phyloP scores from a whole-genome alignment of 2,797 vertebrate species.

The Geotrypetes seraphini region DNA sequence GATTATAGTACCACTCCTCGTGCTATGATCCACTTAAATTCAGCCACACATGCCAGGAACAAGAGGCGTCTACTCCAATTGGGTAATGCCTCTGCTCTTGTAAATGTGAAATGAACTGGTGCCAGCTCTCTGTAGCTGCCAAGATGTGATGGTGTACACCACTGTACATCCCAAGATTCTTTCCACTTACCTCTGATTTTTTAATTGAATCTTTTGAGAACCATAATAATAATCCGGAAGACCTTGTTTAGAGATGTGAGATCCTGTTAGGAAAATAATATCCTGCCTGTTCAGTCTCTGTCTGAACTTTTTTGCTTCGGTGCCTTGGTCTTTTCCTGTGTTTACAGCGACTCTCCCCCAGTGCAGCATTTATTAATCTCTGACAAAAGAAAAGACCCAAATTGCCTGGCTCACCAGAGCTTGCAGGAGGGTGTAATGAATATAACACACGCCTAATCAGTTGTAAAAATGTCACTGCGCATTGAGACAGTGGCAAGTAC shows the following conservation, averaged over 20 bases:
- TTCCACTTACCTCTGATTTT: too few species aligned
- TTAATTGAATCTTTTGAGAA: slow-evolving; percentile 23
- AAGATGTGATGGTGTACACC: too few species aligned
- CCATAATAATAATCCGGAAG: not conserved
- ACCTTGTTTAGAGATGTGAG: slow-evolving; percentile 16
- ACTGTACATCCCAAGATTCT: too few species aligned
- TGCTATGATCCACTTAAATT: too few species aligned
- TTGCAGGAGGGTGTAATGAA: slow-evolving; percentile 15
- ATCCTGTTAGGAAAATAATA: slow-evolving; percentile 39
- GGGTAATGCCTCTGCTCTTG: too few species aligned
- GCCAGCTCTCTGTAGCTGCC: too few species aligned
- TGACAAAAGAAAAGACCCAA: not conserved
- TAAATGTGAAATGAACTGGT: too few species aligned
- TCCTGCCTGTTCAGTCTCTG: slow-evolving; percentile 16
- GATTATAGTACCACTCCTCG: too few species aligned
- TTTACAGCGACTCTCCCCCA: slow-evolving; percentile 31
- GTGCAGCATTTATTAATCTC: slow-evolving; percentile 27
- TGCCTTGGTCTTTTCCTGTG: slow-evolving; percentile 41
- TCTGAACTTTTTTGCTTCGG: slow-evolving; percentile 15
- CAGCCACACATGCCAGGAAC: too few species aligned
- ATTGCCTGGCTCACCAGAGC: slow-evolving; percentile 14
- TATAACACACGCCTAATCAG: slow-evolving; percentile 9
- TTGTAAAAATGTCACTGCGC: slow-evolving; percentile 14
- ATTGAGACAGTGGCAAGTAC: slow-evolving; percentile 7
- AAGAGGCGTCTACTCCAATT: too few species aligned